Evolutionary conservation across 2,797 vertebrate species (phyloP).

Genomic region (Thunnus albacares): DNA sequence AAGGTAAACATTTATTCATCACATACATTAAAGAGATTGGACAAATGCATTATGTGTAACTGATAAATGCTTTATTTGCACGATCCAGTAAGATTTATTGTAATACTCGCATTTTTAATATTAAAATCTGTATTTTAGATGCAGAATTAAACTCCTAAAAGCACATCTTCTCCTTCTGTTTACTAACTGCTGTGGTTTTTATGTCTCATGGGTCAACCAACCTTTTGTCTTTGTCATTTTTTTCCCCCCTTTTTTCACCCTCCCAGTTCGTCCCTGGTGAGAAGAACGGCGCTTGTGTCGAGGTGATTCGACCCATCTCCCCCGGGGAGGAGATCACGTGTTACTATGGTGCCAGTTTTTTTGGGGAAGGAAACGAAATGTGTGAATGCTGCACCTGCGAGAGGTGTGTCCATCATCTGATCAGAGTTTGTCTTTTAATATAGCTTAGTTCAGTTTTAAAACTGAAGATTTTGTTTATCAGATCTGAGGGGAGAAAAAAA

Average conservation of each 20-base stretch:
- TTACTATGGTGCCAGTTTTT: conserved; percentile 96
- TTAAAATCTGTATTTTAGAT: conserved; percentile 1
- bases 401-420: conserved; percentile 83
- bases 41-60: not conserved
- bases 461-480: not conserved
- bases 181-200: conserved; percentile 15
- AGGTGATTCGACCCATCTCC: conserved; percentile 93
- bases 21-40: not conserved
- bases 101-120: not conserved
- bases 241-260: conserved; percentile 30
- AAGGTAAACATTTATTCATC: conserved; percentile 86
- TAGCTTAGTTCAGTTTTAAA: not conserved
- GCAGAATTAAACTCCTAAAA: not conserved
- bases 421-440: not conserved
- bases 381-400: conserved; percentile 97
- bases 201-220: conserved; percentile 51
- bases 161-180: conserved; percentile 6
- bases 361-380: conserved; percentile 95
- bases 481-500: not conserved
- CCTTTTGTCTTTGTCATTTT: conserved; percentile 62
- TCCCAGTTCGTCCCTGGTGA: conserved; percentile 93
- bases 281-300: conserved; percentile 92
- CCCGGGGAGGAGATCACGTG: conserved; percentile 96
- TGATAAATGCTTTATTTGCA: not conserved
- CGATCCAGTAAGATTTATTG: not conserved